Percentiles rank a stretch among this genome's conserved stretches.
Evolutionary conservation across 2,888 invertebrate species (phyloP).

Genomic region (Tipula helvola): DNA sequence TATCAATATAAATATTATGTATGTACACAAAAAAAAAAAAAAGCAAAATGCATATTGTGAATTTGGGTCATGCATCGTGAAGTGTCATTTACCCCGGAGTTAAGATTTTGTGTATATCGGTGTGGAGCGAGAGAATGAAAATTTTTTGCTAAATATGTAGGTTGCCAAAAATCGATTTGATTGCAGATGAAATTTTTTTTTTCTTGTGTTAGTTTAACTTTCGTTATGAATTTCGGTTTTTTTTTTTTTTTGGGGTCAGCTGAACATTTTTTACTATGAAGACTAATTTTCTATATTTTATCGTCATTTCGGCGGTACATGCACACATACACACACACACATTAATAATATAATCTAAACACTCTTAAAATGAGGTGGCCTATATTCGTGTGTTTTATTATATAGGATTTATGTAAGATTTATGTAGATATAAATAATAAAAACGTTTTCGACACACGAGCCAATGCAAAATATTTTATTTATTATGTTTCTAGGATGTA

Average conservation of each 20-base stretch:
- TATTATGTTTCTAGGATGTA: conserved; percentile 54
- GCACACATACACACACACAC: neutral
- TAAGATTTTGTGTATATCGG: neutral
- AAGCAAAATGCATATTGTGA: neutral
- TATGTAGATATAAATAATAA: neutral
- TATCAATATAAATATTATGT: neutral
- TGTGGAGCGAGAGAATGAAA: neutral
- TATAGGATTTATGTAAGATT: neutral
- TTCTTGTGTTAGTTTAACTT: neutral
- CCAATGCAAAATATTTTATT: neutral
- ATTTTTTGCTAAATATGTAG: neutral
- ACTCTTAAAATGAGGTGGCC: neutral
- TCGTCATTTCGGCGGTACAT: neutral
- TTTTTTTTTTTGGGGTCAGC: neutral
- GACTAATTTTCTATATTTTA: neutral
- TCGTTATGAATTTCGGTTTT: neutral
- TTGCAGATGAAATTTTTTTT: neutral
- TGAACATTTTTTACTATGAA: neutral
- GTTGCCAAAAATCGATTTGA: conserved; percentile 4
- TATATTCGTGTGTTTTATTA: neutral
- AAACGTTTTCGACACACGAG: neutral
- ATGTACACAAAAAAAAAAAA: neutral
- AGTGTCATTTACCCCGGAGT: neutral
- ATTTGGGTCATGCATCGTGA: neutral
- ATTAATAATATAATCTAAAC: neutral